Evolutionary conservation across 2,888 invertebrate species (phyloP).

Genomic region (Mystacides longicornis): DNA sequence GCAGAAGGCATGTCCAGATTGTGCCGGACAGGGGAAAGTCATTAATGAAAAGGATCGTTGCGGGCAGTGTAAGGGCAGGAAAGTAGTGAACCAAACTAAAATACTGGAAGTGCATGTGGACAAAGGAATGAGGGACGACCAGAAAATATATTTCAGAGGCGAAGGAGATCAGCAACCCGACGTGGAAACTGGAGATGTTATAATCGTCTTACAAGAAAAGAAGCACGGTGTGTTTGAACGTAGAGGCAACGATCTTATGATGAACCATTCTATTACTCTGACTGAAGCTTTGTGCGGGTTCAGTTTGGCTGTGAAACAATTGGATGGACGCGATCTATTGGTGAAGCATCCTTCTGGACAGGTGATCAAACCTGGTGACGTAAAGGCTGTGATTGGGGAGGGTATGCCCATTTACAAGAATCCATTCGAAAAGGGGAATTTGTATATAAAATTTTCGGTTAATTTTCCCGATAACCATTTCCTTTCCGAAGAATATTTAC

Average conservation of each 20-base stretch:
- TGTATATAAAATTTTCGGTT: conserved; percentile 81
- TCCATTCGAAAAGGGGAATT: conserved; percentile 79
- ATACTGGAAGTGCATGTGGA: conserved; percentile 82
- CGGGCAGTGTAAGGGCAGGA: conserved; percentile 72
- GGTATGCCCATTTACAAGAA: conserved; percentile 87
- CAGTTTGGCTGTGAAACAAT: conserved; percentile 73
- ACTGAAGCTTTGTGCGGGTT: conserved; percentile 91
- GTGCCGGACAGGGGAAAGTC: conserved; percentile 63
- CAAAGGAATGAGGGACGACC: conserved; percentile 80
- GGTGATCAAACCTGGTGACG: conserved; percentile 74
- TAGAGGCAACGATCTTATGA: conserved; percentile 63
- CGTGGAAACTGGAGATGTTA: conserved; percentile 80
- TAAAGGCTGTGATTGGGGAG: conserved; percentile 72
- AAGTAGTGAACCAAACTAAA: conserved; percentile 75
- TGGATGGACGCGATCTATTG: conserved; percentile 80
- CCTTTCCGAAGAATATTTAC: conserved; percentile 56
- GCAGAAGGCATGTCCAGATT: conserved; percentile 54
- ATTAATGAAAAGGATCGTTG: conserved; percentile 80
- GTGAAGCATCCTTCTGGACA: conserved; percentile 72
- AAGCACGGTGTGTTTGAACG: conserved; percentile 74
- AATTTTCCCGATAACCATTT: conserved; percentile 79
- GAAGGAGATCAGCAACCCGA: conserved; percentile 90
- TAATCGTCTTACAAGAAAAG: conserved; percentile 77
- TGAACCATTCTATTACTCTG: conserved; percentile 68
- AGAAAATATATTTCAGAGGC: conserved; percentile 77